Evolutionary conservation across 2,797 vertebrate species (phyloP), one percentile per base, ranked within the genome.

Genomic region (Cephalopachus bancanus): DNA sequence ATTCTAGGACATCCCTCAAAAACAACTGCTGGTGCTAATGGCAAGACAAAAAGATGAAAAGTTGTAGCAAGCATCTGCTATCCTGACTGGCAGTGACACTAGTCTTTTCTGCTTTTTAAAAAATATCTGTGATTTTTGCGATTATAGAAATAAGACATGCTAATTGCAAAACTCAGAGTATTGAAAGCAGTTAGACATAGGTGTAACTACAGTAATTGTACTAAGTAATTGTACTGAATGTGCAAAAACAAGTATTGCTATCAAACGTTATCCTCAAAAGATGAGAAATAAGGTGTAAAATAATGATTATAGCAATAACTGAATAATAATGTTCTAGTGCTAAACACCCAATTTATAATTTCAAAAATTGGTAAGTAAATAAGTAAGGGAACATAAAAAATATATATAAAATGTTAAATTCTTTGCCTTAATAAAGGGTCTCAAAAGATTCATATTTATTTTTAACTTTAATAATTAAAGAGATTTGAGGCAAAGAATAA

Each of bases 381-480:
- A 37, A 12, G 15, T 5, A 87, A 55, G 26, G 57, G 28, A 92
- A 15, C 24, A n/a, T 71, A 26, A 74, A 84, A 91, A 89, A 81
- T 60, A 65, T 28, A 78, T 71, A 37, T 10, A 88, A 26, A 93
- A 80, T 69, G 44, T 84, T 75, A 37, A 94, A 55, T 89, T 96
- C 0, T 75, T 85, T 69, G 11, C 75, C 28, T 92, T 84, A 79
- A 64, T 65, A 94, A 49, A 33, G 6, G 1, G 7, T 67, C n/a
- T 94, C 53, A 60, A 79, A 91, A 92, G 14, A 95, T 89, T 72
- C 20, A 14, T 59, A 17, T 78, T 80, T 91, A 64, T 67, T 79
- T 89, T 94, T 94, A 7, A 89, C 22, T 30, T 85, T 89, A 75
- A 62, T 51, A 78, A 83, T 87, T 72, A 64, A 88, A 78, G 59